phyloP scores from a whole-genome alignment of 1,140 invertebrate species.

The Drosophila lowei region DNA sequence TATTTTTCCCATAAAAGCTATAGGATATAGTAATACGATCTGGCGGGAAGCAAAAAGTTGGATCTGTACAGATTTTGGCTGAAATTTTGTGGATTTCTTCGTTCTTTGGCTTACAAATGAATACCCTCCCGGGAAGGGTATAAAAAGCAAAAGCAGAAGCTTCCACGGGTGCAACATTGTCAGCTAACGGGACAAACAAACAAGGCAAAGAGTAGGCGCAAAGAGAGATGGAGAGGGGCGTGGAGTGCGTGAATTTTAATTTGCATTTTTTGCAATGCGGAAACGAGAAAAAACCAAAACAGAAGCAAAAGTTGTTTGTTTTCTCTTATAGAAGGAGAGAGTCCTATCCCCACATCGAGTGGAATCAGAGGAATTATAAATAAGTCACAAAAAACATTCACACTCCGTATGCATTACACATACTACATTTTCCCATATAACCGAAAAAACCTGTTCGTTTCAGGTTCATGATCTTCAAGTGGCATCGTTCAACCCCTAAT shows the following conservation, averaged over 20 bases:
- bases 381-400: not conserved
- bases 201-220: slow-evolving; percentile 3
- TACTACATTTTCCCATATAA: not conserved
- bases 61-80: not conserved
- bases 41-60: not conserved
- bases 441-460: slow-evolving; percentile 13
- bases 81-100: too few relatives aligned
- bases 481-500: not conserved
- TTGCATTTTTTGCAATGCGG: slow-evolving; percentile 61
- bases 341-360: too few relatives aligned
- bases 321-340: slow-evolving; percentile 5
- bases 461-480: slow-evolving; percentile 5
- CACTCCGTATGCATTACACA: too few relatives aligned
- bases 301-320: slow-evolving; percentile 8
- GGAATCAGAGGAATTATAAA: too few relatives aligned
- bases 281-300: slow-evolving; percentile 21
- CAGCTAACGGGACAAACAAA: slow-evolving; percentile 59
- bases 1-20: too few relatives aligned
- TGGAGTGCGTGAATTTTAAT: slow-evolving; percentile 58
- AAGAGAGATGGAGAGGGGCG: slow-evolving; percentile 17
- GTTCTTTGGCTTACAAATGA: too few relatives aligned
- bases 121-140: not conserved
- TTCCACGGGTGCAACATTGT: slow-evolving; percentile 19
- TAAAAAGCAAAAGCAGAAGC: slow-evolving; percentile 24
- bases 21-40: too few relatives aligned